A percentile compares a stretch with the other conserved stretches of the same genome.
Evolutionary conservation across 2,113 vertebrate genomes (phyloP).

Genomic region (Empidonax traillii): DNA sequence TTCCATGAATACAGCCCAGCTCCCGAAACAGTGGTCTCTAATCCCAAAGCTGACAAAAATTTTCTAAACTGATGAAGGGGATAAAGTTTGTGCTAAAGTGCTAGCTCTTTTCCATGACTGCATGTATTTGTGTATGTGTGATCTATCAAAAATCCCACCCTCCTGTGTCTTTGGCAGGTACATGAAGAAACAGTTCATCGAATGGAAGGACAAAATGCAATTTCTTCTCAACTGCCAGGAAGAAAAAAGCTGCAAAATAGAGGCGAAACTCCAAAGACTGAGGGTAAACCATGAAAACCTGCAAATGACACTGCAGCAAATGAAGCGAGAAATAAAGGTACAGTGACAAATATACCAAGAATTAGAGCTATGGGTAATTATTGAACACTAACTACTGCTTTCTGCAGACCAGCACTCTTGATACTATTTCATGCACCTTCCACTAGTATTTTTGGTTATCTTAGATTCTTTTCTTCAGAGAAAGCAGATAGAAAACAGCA

Average conservation of each 20-base stretch:
- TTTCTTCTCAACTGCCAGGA: constrained; percentile 75
- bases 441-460: background rate
- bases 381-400: background rate
- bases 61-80: background rate
- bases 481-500: background rate
- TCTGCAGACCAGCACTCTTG: background rate
- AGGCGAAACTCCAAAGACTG: constrained; percentile 77
- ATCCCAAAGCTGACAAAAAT: background rate
- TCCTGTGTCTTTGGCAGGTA: constrained; percentile 67
- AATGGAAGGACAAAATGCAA: constrained; percentile 73
- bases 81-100: background rate
- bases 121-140: background rate
- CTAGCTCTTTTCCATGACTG: background rate
- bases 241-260: constrained; percentile 74
- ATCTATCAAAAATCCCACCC: background rate
- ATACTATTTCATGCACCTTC: background rate
- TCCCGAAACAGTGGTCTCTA: background rate
- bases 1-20: background rate
- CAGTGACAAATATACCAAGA: background rate
- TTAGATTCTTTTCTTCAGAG: background rate
- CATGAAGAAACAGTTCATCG: constrained; percentile 76
- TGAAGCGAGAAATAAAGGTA: constrained; percentile 70
- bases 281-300: constrained; percentile 72
- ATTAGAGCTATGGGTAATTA: background rate
- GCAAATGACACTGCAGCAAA: constrained; percentile 66